These are phyloP conservation scores for Drosophila crucigera DNA, from an alignment of 2,888 invertebrate genomes.

Conservation along the genomic window DNA sequence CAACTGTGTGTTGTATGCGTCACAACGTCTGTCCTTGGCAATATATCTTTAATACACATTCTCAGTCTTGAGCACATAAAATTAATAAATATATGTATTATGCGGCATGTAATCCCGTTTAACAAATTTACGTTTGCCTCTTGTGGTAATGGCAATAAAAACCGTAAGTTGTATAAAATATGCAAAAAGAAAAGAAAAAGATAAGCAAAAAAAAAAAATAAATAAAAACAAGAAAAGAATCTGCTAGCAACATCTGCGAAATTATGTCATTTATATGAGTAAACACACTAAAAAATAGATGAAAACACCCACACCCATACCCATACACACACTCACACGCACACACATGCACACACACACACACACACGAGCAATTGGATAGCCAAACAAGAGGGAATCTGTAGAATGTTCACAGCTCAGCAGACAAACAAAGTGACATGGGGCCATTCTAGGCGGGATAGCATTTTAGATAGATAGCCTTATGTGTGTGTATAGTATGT, in stretches of 20 bases:
- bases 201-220: slow-evolving; percentile 24
- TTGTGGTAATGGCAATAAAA: slow-evolving; percentile 59
- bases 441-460: slow-evolving; percentile 36
- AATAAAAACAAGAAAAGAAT: slow-evolving; percentile 39
- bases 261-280: slow-evolving; percentile 81
- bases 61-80: slow-evolving; percentile 57
- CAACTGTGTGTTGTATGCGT: not conserved
- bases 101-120: slow-evolving; percentile 71
- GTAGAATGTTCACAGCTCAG: slow-evolving; percentile 66
- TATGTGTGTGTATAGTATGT: not conserved
- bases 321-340: slow-evolving; percentile 27
- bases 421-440: slow-evolving; percentile 40
- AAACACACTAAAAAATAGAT: slow-evolving; percentile 77
- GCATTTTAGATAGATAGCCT: slow-evolving; percentile 53
- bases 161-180: slow-evolving; percentile 68
- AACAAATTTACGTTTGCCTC: slow-evolving; percentile 72
- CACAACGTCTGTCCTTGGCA: not conserved
- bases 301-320: slow-evolving; percentile 50
- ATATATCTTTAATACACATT: slow-evolving; percentile 24
- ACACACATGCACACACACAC: slow-evolving; percentile 31
- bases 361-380: slow-evolving; percentile 43
- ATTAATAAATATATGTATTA: slow-evolving; percentile 59
- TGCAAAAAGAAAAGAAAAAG: slow-evolving; percentile 42
- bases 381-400: slow-evolving; percentile 68
- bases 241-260: slow-evolving; percentile 72